Conservation (phyloP, 2,888 invertebrate species). For the Xanthostigma xanthostigma region DNA sequence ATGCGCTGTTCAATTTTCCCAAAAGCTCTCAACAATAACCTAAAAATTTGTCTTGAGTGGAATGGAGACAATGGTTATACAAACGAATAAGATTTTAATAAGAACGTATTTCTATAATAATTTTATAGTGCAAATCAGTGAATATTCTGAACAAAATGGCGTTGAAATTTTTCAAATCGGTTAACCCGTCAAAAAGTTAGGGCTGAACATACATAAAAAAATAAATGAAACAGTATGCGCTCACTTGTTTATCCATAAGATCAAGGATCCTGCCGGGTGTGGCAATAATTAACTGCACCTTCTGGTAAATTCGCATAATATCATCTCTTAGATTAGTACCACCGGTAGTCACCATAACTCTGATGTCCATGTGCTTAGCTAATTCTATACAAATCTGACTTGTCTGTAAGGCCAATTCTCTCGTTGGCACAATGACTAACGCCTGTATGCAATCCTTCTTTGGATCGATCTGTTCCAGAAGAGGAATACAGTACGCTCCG, state of each 20-base stretch:
- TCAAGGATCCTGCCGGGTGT: constrained; percentile 99
- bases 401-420: constrained; percentile 97
- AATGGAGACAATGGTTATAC: too few relatives aligned
- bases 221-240: constrained; percentile 14
- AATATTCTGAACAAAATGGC: too few relatives aligned
- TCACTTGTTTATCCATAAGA: constrained; percentile 91
- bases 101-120: too few relatives aligned
- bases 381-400: constrained; percentile 99
- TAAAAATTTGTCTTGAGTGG: too few relatives aligned
- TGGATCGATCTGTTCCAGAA: constrained; percentile 87
- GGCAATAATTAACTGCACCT: constrained; percentile 97
- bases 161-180: too few relatives aligned
- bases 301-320: constrained; percentile 98
- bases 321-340: constrained; percentile 96
- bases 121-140: too few relatives aligned
- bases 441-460: constrained; percentile 91
- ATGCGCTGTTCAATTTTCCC: too few relatives aligned
- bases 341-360: constrained; percentile 99
- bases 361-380: constrained; percentile 91
- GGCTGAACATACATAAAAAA: too few relatives aligned
- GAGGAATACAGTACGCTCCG: constrained; percentile 97
- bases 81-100: too few relatives aligned
- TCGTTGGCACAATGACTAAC: constrained; percentile 93
- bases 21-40: too few relatives aligned
- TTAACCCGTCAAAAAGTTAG: too few relatives aligned